phyloP scores from a whole-genome alignment of 1,140 invertebrate genomes.

The Vanessa atalanta region DNA sequence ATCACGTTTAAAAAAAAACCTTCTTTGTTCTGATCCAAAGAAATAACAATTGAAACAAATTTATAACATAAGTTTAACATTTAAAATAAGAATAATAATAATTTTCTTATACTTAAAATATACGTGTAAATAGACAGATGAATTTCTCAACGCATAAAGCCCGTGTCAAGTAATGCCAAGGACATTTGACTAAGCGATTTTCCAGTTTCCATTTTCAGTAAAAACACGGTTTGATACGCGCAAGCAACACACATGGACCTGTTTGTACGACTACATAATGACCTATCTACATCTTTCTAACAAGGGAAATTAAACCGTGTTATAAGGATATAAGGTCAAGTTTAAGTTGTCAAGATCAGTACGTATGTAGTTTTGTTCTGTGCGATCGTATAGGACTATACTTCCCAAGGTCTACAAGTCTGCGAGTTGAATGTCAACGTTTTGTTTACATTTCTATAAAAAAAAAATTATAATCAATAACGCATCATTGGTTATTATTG shows the following conservation, averaged over 20 bases:
- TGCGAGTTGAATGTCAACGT: constrained; percentile 52
- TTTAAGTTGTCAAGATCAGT: constrained; percentile 9
- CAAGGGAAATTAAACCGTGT: constrained; percentile 13
- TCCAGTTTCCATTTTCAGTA: constrained; percentile 76
- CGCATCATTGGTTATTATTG: constrained; percentile 43
- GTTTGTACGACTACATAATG: constrained; percentile 10
- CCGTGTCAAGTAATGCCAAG: constrained; percentile 64
- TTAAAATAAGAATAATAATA: no score
- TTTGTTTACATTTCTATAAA: constrained; percentile 52
- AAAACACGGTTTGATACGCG: constrained; percentile 58
- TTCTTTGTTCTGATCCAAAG: no score
- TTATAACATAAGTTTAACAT: no score
- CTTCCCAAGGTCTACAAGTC: constrained; percentile 52
- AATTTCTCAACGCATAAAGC: constrained; percentile 31
- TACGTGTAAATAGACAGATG: background rate
- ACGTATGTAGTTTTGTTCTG: background rate
- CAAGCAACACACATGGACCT: constrained; percentile 37
- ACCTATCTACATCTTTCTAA: constrained; percentile 12
- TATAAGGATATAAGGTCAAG: constrained; percentile 16
- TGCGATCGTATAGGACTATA: constrained; percentile 33
- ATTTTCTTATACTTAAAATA: background rate
- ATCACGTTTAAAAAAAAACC: no score
- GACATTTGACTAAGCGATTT: constrained; percentile 60
- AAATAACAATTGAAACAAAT: no score
- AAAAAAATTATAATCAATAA: constrained; percentile 47